A percentile compares a stretch with the other conserved stretches of the same genome.
phyloP scores from a whole-genome alignment of 2,797 vertebrate genomes.

The Alauda arvensis region DNA sequence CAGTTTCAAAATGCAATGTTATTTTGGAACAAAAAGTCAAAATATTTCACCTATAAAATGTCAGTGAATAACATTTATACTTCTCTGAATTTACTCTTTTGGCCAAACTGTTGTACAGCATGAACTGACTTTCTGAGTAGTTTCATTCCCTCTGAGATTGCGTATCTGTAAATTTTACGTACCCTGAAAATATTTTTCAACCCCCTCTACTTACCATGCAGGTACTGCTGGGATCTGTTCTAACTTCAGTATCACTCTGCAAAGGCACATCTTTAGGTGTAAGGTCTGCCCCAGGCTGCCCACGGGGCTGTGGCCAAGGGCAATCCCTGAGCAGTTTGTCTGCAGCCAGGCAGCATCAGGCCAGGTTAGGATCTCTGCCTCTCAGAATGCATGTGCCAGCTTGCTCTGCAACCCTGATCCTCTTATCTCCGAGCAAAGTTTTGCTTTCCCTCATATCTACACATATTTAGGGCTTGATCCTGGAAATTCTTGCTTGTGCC shows the following conservation, averaged over 20 bases:
- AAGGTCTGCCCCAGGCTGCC: not conserved
- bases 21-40: conserved; percentile 55
- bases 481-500: not conserved
- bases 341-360: not conserved
- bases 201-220: not conserved
- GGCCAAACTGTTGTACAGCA: conserved; percentile 7
- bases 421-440: not conserved
- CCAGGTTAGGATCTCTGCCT: not conserved
- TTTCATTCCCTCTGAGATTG: not conserved
- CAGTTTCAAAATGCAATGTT: conserved; percentile 48
- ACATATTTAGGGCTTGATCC: not conserved
- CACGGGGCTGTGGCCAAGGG: not conserved
- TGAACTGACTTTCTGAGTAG: conserved; percentile 16
- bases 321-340: not conserved
- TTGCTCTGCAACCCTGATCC: not conserved
- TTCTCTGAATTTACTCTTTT: conserved; percentile 16
- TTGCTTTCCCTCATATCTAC: not conserved
- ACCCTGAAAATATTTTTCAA: conserved; percentile 5
- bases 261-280: not conserved
- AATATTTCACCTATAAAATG: conserved; percentile 59
- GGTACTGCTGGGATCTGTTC: not conserved
- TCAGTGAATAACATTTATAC: conserved; percentile 49
- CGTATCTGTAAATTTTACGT: not conserved
- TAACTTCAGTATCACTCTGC: not conserved
- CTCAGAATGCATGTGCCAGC: not conserved